A percentile compares a stretch with the other conserved stretches of the same genome.
Conservation (phyloP, 2,113 vertebrate genomes). For the Pogonocichla stellata region DNA sequence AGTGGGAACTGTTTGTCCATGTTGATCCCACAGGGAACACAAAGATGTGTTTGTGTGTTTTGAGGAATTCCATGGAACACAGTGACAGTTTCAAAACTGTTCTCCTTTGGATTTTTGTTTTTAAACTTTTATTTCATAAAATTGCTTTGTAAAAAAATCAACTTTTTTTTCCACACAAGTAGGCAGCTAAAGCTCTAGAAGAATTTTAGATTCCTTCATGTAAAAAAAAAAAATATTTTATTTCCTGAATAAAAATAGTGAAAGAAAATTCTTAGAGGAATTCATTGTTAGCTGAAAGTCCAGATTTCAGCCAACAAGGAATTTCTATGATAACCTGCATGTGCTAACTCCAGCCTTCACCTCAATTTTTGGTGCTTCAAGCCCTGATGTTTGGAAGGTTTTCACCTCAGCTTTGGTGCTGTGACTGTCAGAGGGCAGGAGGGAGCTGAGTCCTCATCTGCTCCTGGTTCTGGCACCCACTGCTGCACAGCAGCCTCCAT, state of each 20-base stretch:
- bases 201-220: neutral
- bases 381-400: neutral
- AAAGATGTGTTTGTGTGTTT: neutral
- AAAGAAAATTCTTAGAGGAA: conserved; percentile 12
- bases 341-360: neutral
- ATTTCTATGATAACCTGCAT: neutral
- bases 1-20: neutral
- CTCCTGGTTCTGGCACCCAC: neutral
- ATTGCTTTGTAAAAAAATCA: neutral
- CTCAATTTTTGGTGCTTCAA: neutral
- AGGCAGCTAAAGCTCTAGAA: neutral
- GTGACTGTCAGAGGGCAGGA: neutral
- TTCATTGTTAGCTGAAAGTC: neutral
- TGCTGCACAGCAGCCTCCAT: neutral
- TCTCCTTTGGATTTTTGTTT: neutral
- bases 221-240: neutral
- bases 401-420: neutral
- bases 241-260: neutral
- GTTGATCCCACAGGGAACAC: neutral
- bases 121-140: neutral
- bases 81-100: neutral
- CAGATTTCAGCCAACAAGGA: neutral
- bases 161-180: neutral
- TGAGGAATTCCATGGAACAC: neutral
- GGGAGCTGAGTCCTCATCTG: neutral